Base-by-base conservation (phyloP, 2,888 invertebrate species). In the Idaea dimidiata region DNA sequence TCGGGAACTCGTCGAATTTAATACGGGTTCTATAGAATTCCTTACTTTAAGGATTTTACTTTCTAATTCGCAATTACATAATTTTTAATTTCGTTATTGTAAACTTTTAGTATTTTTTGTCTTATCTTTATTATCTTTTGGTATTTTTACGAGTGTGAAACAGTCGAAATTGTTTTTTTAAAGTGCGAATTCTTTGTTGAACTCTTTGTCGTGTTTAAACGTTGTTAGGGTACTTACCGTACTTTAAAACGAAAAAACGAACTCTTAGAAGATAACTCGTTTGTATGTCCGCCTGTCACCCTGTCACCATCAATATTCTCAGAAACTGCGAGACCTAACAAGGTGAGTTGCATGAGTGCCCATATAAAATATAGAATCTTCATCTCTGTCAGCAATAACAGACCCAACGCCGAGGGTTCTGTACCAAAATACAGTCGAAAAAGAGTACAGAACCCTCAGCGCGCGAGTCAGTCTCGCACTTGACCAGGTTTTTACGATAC, bases 1-100 rank as follows among this genome's bases (percentile, higher is more conserved):
- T 58, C 62, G 65, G 69, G 72, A 69, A 69, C 69, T 62, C 68
- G 58, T 59, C 60, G 57, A 63, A 61, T 33, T 55, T 66, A 63
- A 62, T 66, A 63, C 60, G 17, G 56, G 54, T 43, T 43, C 43
- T 43, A 43, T 43, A 43, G 43, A 43, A 43, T 43, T 43, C 43
- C 43, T 43, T 43, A 33, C 33, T 2, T 10, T 43, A 8, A 43
- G 43, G 43, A 43, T 43, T 43, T 43, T 8, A 43, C 43, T 43
- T 43, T 43, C 43, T 43, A 43, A 43, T 43, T 43, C 43, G 43
- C 8, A 8, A 43, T 43, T 8, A 8, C 43, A 43, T 43, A 43
- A 43, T 43, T 43, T 43, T 43, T 43, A 43, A 43, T 43, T 43
- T 43, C 43, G 5, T 43, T 43, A 43, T 43, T 43, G 43, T 3